Conservation (phyloP, 2,113 vertebrate species). For the Takifugu flavidus region DNA sequence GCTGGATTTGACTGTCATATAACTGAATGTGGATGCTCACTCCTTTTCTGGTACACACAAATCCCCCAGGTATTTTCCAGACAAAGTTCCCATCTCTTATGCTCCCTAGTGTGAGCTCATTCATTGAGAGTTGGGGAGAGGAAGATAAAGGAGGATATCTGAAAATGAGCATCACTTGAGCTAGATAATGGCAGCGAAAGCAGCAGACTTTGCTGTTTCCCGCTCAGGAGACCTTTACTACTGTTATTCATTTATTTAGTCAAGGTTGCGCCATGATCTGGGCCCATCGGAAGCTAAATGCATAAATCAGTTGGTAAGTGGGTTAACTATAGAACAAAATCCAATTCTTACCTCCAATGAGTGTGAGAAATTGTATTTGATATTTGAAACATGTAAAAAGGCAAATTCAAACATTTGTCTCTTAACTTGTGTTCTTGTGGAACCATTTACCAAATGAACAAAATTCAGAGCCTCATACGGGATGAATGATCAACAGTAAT, state of each 20-base stretch:
- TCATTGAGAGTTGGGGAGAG: constrained; percentile 43
- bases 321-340: no score
- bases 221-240: constrained; percentile 30
- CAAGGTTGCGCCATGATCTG: no score
- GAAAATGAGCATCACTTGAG: constrained; percentile 41
- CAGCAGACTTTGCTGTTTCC: constrained; percentile 37
- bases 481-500: constrained; percentile 28
- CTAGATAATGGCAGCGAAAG: constrained; percentile 39
- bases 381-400: no score
- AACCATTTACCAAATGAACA: not conserved
- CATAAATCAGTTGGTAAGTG: no score
- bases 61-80: constrained; percentile 41
- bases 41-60: constrained; percentile 42
- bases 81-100: constrained; percentile 58
- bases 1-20: constrained; percentile 37
- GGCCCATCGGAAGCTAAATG: no score
- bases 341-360: no score
- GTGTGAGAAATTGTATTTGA: no score
- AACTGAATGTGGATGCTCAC: constrained; percentile 53
- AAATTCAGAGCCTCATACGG: constrained; percentile 7
- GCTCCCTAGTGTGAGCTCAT: constrained; percentile 43
- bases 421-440: no score
- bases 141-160: constrained; percentile 34
- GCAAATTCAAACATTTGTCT: no score
- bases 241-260: constrained; percentile 2